Base-by-base conservation (phyloP, 2,888 invertebrate species). In the Drosophila mimetica region DNA sequence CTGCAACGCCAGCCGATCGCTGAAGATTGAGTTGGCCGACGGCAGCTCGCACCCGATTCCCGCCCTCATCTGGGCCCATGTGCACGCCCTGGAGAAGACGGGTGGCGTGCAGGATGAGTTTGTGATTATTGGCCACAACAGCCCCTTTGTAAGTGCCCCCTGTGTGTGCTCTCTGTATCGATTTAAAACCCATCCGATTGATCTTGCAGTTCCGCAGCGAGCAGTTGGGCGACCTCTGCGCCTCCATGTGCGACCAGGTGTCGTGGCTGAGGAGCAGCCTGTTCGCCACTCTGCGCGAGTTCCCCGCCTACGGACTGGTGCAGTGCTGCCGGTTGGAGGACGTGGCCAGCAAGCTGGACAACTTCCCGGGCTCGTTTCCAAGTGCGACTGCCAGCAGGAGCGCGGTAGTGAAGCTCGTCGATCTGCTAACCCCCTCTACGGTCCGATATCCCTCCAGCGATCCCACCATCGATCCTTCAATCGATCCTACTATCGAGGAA, bases 61-160 rank as follows among this genome's bases (percentile, higher is more conserved):
- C 4, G 51, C 70, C 7, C 44, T 67, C 14, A 77, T 80, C 9
- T 80, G 79, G 84, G 77, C 80, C 2, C 69, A 83, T 65, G 55
- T 83, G 1, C 66, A 58, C 25, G 32, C 55, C 13, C n/a, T 77
- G 11, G 8, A 53, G 16, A 14, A 57, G 4, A 37, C 20, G 2
- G 34, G 20, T 0, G 47, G 16, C 32, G 41, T 6, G 6, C 39
- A 22, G 1, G 75, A 73, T 22, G 76, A 77, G 22, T 58, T 80
- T n/a, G 80, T 83, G 6, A 14, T 83, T 2, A 41, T 80, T 9
- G 79, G 48, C 7, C 60, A 80, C 50, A 80, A 80, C 22, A 58
- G 77, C 0, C 79, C 79, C 0, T 71, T 83, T 4, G 79, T 79
- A 64, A 53, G 41, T 20, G 20, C n/a, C n/a, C n/a, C n/a, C n/a